Percentiles rank a stretch among this genome's conserved stretches.
These are phyloP conservation scores for Catostomus latipinnis DNA, from an alignment of 2,797 vertebrate species.

Conservation along the genomic window DNA sequence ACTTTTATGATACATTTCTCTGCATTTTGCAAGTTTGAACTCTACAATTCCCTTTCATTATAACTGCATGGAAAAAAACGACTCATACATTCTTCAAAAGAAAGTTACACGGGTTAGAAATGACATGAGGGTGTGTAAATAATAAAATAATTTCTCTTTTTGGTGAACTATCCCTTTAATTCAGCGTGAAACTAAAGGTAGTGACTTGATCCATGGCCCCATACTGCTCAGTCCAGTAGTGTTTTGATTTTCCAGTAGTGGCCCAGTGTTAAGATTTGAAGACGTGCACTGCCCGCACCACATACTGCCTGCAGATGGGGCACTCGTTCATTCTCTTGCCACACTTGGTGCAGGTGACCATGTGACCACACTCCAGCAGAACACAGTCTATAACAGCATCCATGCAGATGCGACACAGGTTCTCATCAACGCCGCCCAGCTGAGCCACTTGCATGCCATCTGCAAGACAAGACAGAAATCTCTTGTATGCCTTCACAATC, in stretches of 20 bases:
- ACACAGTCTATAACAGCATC: conserved; percentile 97
- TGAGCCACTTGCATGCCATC: conserved; percentile 84
- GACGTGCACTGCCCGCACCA: conserved; percentile 95
- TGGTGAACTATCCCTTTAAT: not conserved
- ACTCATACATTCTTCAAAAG: no score
- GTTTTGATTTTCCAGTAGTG: not conserved
- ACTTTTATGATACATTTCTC: no score
- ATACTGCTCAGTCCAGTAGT: not conserved
- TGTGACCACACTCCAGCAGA: conserved; percentile 96
- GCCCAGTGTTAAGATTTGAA: conserved; percentile 87
- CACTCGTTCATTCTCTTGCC: conserved; percentile 99
- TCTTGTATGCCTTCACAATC: not conserved
- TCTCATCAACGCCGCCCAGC: conserved; percentile 87
- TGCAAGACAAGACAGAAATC: conserved; percentile 67
- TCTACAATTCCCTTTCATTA: no score
- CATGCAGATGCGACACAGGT: conserved; percentile 98
- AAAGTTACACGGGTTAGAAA: no score
- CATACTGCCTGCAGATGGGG: conserved; percentile 98
- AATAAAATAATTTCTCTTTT: no score
- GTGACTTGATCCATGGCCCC: not conserved
- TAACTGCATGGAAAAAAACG: no score
- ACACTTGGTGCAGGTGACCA: conserved; percentile 98
- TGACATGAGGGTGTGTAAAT: no score
- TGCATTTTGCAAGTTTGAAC: no score
- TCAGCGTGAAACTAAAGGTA: conserved; percentile 13